These are phyloP conservation scores for Tringa solitaria DNA, from an alignment of 2,113 vertebrate species.

Conservation along the genomic window DNA sequence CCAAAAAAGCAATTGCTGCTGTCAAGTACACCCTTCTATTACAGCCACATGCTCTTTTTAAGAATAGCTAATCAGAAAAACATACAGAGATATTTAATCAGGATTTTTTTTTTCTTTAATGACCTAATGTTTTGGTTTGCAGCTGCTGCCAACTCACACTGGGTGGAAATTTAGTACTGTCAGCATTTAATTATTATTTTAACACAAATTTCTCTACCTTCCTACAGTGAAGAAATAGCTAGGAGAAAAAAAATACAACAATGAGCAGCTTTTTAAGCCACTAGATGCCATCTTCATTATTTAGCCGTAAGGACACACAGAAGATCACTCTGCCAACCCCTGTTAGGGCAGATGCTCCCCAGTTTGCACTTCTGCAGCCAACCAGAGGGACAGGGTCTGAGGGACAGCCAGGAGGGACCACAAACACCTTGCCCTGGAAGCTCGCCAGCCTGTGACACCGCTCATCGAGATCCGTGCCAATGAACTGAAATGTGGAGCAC, in stretches of 20 bases:
- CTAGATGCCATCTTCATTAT: not conserved
- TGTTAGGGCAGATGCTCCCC: not conserved
- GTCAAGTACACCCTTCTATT: conserved; percentile 73
- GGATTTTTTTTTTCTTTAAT: conserved; percentile 60
- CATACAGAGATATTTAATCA: conserved; percentile 72
- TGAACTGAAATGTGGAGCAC: not conserved
- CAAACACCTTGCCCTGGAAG: not conserved
- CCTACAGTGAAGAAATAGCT: conserved; percentile 73
- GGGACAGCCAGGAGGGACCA: not conserved
- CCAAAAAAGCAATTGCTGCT: conserved; percentile 63
- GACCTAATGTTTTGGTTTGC: conserved; percentile 75
- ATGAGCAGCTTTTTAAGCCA: conserved; percentile 51
- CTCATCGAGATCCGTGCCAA: not conserved
- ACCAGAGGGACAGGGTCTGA: not conserved
- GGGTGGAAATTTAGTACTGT: conserved; percentile 76
- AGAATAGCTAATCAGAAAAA: conserved; percentile 74
- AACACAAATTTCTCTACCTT: conserved; percentile 75
- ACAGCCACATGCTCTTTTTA: conserved; percentile 63
- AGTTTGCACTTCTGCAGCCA: not conserved
- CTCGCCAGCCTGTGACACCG: not conserved
- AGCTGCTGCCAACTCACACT: conserved; percentile 74
- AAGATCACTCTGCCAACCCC: not conserved
- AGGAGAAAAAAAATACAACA: conserved; percentile 7
- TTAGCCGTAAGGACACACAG: not conserved
- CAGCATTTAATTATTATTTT: conserved; percentile 85